phyloP scores from a whole-genome alignment of 2,113 vertebrate genomes.

The Marmota monax region DNA sequence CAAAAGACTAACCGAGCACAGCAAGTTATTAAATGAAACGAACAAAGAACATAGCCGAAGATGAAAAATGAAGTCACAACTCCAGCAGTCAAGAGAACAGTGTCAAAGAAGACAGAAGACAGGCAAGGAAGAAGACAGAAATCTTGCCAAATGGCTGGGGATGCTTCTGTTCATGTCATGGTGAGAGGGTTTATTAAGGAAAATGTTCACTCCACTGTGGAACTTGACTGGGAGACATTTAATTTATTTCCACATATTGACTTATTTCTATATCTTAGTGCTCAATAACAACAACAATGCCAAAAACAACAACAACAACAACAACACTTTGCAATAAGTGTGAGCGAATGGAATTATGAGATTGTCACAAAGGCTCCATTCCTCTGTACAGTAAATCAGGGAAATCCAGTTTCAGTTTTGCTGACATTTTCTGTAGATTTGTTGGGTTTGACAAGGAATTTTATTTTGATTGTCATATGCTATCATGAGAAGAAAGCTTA shows the following conservation, averaged over 20 bases:
- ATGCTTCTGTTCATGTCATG: background rate
- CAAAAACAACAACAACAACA: background rate
- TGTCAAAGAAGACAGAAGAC: background rate
- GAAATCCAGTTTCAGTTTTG: background rate
- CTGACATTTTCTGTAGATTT: background rate
- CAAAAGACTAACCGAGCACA: background rate
- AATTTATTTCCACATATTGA: conserved; percentile 44
- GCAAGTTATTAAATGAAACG: conserved; percentile 52
- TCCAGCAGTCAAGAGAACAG: background rate
- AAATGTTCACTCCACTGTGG: background rate
- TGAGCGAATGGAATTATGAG: background rate
- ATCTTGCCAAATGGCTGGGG: background rate
- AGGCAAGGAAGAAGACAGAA: background rate
- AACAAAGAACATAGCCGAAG: conserved; percentile 16
- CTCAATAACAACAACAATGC: background rate
- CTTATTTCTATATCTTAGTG: background rate
- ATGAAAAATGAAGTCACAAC: conserved; percentile 57
- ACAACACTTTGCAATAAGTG: background rate
- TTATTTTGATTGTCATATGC: conserved; percentile 37
- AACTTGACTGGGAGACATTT: background rate
- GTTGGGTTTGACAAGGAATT: background rate
- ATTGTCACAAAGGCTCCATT: background rate
- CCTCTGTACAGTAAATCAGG: background rate
- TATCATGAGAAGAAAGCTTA: background rate
- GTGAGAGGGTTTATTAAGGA: background rate